A percentile compares a stretch with the other conserved stretches of the same genome.
Conservation (phyloP, 2,888 invertebrate species). For the Lasioglossum oenotherae region DNA sequence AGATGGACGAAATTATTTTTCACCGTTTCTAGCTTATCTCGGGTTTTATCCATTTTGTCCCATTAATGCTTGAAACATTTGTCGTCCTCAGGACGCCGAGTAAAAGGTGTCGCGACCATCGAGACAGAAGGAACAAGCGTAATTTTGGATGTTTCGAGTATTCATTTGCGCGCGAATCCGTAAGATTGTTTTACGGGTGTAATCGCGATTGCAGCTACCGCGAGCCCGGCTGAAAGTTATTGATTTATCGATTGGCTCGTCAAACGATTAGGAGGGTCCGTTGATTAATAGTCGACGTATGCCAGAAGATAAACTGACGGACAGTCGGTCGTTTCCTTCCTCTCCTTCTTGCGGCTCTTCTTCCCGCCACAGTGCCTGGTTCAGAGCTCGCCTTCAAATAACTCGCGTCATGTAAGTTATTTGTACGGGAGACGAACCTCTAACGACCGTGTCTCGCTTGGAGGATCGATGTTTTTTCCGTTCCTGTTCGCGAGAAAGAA, state of each 20-base stretch:
- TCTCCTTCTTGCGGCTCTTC: slow-evolving; percentile 63
- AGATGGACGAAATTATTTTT: neutral
- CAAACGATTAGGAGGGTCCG: slow-evolving; percentile 75
- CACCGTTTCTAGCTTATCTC: neutral
- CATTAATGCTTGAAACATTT: neutral
- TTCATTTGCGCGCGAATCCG: neutral
- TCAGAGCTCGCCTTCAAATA: slow-evolving; percentile 50
- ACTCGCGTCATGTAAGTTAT: slow-evolving; percentile 74
- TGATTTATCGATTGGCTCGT: slow-evolving; percentile 79
- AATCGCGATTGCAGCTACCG: slow-evolving; percentile 48
- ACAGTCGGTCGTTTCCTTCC: slow-evolving; percentile 69
- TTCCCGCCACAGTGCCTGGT: slow-evolving; percentile 45
- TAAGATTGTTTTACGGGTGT: neutral
- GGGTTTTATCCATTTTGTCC: neutral
- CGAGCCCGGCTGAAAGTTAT: slow-evolving; percentile 73
- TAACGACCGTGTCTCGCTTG: slow-evolving; percentile 63
- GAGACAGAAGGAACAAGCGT: neutral
- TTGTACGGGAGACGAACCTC: slow-evolving; percentile 69
- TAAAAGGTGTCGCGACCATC: too few relatives aligned
- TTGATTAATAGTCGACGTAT: slow-evolving; percentile 80
- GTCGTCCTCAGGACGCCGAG: too few relatives aligned
- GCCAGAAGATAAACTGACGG: slow-evolving; percentile 73
- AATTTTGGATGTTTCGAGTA: neutral
- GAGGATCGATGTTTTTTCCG: slow-evolving; percentile 62
- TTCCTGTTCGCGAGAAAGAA: slow-evolving; percentile 13